Evolutionary conservation across 2,797 vertebrate genomes (phyloP).

Genomic region (Aphelocoma californica): DNA sequence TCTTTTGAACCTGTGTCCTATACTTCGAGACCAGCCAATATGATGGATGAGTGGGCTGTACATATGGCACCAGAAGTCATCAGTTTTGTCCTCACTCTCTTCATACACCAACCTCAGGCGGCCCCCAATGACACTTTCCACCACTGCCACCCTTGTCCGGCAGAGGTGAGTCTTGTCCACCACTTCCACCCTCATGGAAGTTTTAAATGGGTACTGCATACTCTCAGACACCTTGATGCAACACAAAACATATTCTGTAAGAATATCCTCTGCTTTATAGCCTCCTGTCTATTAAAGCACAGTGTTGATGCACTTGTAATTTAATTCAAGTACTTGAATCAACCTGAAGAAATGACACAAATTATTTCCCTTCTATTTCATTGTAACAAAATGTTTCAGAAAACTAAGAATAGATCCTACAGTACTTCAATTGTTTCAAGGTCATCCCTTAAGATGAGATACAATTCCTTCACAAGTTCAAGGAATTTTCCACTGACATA

Average conservation of each 20-base stretch:
- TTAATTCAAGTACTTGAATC: background rate
- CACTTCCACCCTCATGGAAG: slow-evolving; percentile 97
- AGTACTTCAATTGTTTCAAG: background rate
- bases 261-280: background rate
- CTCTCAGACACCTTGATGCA: slow-evolving; percentile 88
- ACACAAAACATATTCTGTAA: background rate
- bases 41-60: slow-evolving; percentile 95
- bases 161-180: slow-evolving; percentile 98
- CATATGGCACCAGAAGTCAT: slow-evolving; percentile 99
- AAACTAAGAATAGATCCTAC: background rate
- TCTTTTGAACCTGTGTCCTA: slow-evolving; percentile 97
- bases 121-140: slow-evolving; percentile 94
- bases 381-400: background rate
- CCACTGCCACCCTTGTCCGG: slow-evolving; percentile 92
- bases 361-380: background rate
- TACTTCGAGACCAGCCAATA: slow-evolving; percentile 96
- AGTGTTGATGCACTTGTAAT: background rate
- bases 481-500: background rate
- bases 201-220: slow-evolving; percentile 96
- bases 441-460: background rate
- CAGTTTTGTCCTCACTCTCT: slow-evolving; percentile 91
- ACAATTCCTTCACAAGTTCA: background rate
- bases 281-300: background rate
- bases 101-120: slow-evolving; percentile 93
- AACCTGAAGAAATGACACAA: background rate